Conservation (phyloP, 2,797 vertebrate species). For the Xiphophorus birchmanni region DNA sequence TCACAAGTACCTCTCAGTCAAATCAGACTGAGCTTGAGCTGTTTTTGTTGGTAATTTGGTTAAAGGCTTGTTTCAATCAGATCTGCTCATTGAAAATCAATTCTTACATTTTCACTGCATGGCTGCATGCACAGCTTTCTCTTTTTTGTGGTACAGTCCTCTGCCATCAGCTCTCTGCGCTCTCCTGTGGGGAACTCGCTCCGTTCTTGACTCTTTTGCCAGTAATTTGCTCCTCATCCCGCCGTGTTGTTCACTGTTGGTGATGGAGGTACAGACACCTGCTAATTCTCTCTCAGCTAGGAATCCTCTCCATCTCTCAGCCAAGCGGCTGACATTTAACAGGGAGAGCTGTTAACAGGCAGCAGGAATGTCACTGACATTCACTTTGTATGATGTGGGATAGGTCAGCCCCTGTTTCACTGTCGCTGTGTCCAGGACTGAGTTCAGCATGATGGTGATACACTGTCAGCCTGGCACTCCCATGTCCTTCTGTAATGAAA, state of each 20-base stretch:
- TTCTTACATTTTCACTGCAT: not conserved
- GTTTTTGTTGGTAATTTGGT: not conserved
- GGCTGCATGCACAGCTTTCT: slow-evolving; percentile 9
- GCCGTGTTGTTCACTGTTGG: slow-evolving; percentile 44
- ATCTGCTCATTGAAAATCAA: not conserved
- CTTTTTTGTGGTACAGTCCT: slow-evolving; percentile 29
- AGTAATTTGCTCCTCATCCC: slow-evolving; percentile 57
- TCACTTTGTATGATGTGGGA: slow-evolving; percentile 66
- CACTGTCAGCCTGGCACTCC: not conserved
- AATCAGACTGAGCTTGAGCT: not conserved
- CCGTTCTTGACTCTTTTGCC: slow-evolving; percentile 40
- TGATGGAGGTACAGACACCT: slow-evolving; percentile 53
- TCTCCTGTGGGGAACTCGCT: slow-evolving; percentile 20
- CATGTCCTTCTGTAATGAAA: slow-evolving; percentile 22
- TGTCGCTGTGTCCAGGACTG: not conserved
- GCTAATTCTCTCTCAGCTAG: slow-evolving; percentile 31
- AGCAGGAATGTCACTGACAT: slow-evolving; percentile 72
- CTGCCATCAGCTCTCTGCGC: slow-evolving; percentile 40
- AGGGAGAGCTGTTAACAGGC: slow-evolving; percentile 64
- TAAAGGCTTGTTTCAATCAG: not conserved
- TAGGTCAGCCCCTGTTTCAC: slow-evolving; percentile 37
- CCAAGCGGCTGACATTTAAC: slow-evolving; percentile 78
- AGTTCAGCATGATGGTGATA: not conserved
- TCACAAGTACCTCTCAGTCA: not conserved
- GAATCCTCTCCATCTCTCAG: slow-evolving; percentile 42